These are phyloP conservation scores for Hirtodrosophila alboralis DNA, from an alignment of 2,888 invertebrate species.

Conservation along the genomic window DNA sequence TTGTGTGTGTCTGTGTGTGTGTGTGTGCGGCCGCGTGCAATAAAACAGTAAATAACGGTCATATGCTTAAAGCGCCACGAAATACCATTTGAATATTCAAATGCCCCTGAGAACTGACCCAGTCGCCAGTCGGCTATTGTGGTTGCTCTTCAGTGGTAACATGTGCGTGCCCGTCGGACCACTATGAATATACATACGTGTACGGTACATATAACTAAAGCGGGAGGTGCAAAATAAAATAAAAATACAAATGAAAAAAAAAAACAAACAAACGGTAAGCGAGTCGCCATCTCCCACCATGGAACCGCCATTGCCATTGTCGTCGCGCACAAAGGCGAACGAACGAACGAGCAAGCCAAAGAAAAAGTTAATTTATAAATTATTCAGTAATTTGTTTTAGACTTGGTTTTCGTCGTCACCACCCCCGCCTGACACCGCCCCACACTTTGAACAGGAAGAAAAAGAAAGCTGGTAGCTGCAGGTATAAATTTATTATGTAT, in stretches of 20 bases:
- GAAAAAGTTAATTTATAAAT: slow-evolving; percentile 78
- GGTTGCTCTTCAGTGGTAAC: slow-evolving; percentile 19
- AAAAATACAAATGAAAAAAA: no score
- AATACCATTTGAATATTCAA: slow-evolving; percentile 75
- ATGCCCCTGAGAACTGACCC: slow-evolving; percentile 70
- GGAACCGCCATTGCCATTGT: slow-evolving; percentile 45
- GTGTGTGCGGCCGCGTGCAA: slow-evolving; percentile 73
- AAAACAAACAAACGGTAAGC: slow-evolving; percentile 40
- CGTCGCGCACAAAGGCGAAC: slow-evolving; percentile 57
- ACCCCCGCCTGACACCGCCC: slow-evolving; percentile 13
- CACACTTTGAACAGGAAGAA: slow-evolving; percentile 18
- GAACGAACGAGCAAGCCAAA: slow-evolving; percentile 43
- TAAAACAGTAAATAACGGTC: slow-evolving; percentile 77
- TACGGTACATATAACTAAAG: slow-evolving; percentile 34
- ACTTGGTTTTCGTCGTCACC: slow-evolving; percentile 61
- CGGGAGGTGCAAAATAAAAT: slow-evolving; percentile 39
- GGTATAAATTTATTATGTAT: slow-evolving; percentile 71
- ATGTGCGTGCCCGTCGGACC: slow-evolving; percentile 50
- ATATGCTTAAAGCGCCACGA: slow-evolving; percentile 71
- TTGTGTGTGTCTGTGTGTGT: slow-evolving; percentile 19
- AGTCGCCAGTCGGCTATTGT: slow-evolving; percentile 23
- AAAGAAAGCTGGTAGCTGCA: slow-evolving; percentile 38
- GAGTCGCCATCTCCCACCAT: slow-evolving; percentile 7
- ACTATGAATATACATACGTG: slow-evolving; percentile 12
- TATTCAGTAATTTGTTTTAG: slow-evolving; percentile 81